These are phyloP conservation scores for Solenopsis invicta DNA, from an alignment of 1,140 invertebrate genomes.

Conservation along the genomic window DNA sequence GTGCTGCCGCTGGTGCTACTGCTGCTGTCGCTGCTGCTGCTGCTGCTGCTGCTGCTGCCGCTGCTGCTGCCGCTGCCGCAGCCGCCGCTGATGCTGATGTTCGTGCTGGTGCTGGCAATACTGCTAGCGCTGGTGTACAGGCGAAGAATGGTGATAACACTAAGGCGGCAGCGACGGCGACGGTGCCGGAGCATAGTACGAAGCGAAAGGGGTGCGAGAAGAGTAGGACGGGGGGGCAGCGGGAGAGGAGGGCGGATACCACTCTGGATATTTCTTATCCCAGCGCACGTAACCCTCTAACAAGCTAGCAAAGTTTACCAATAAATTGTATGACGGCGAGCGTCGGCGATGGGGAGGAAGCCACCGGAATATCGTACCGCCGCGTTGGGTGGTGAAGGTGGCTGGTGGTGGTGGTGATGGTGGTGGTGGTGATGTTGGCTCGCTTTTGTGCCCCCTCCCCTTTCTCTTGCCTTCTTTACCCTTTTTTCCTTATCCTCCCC, in stretches of 20 bases:
- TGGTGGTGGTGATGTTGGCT: conserved; percentile 35
- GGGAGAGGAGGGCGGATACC: conserved; percentile 58
- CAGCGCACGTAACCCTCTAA: conserved; percentile 86
- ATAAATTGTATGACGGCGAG: conserved; percentile 86
- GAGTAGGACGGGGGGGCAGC: background rate
- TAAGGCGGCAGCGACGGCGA: conserved; percentile 27
- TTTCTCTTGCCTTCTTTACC: background rate
- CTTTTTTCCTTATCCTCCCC: conserved; percentile 20
- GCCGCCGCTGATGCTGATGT: conserved; percentile 57
- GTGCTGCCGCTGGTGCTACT: conserved; percentile 34
- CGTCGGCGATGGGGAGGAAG: conserved; percentile 75
- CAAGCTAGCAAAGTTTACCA: conserved; percentile 87
- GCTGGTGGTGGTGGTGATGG: conserved; percentile 8
- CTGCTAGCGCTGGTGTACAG: conserved; percentile 53
- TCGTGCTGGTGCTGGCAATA: conserved; percentile 54
- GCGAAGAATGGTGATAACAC: conserved; percentile 73
- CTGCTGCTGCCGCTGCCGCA: conserved; percentile 55
- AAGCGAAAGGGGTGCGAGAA: background rate
- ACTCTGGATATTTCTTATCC: conserved; percentile 85
- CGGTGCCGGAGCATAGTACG: background rate
- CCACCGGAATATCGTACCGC: conserved; percentile 78
- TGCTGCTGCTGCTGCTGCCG: conserved; percentile 4
- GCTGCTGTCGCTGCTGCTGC: conserved; percentile 37
- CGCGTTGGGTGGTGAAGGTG: conserved; percentile 32
- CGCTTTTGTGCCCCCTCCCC: conserved; percentile 5